Evolutionary conservation across 1,140 invertebrate genomes (phyloP), one percentile per base, ranked within the genome.

Genomic region (Leptinotarsa lineolata): DNA sequence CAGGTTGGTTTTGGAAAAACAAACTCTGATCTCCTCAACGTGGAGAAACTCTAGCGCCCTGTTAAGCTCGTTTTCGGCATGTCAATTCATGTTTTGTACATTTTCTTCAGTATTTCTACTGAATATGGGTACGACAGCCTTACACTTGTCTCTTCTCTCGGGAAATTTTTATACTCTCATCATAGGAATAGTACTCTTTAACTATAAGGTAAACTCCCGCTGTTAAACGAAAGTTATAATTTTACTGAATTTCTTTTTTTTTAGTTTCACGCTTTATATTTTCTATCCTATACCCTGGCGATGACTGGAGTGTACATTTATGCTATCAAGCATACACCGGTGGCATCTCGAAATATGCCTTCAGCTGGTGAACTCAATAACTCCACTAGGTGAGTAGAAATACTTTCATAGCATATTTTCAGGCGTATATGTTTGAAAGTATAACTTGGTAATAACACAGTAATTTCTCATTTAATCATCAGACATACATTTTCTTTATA

Each of bases 81-180:
- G 88, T 70, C 81, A 83, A 84, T 94, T 94, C 78, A 83, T 92
- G 48, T 92, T 95, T 79, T 95, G 95, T 83, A 90, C 91, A 39
- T 83, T 93, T 65, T 91, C 94, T 76, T 91, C 93, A 45, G 86
- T 92, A 46, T 91, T 95, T 80, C 86, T 96, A 74, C 88, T 90
- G 80, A 88, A 93, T 79, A 93, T 93, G 21, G 93, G 93, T 16
- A 92, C 94, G 20, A 92, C 94, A 18, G 90, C 93, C 65, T 85
- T 95, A 77, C 95, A 96, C 83, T 85, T 97, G 18, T 92, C 93
- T 5, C 89, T 96, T 70, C 85, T 96, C 24, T 93, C 94, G 1
- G 90, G 94, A 0, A 94, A 96, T 85, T 95, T 95, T 82, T 96
- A 95, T 84, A 91, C 94, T 48, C 88, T 95, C 54, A 88, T 96